Evolutionary conservation across 2,888 invertebrate species (phyloP), one percentile per base, ranked within the genome.

Genomic region (Perizoma affinitatum): DNA sequence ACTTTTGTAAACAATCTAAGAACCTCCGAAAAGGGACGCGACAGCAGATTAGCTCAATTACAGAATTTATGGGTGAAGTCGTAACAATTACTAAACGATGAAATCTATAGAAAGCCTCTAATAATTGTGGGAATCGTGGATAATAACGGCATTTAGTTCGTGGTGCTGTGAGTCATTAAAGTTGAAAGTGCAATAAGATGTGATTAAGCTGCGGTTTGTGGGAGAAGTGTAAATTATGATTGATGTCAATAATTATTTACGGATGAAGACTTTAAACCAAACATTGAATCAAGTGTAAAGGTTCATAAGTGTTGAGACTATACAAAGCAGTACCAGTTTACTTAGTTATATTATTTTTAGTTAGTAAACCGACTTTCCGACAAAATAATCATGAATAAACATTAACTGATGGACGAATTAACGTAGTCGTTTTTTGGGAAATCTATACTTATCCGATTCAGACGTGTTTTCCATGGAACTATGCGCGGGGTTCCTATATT

Each of bases 61-160:
- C 45, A 49, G 10, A 22, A 58, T 49, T 40, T 49, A 52, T 35
- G 5, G 33, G 9, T 45, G n/a, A 47, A 47, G 44, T 33, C 41
- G 41, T 52, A 53, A 48, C 53, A 53, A 58, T 53, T 43, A 47
- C 10, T 44, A 36, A 7, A 41, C 49, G 43, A 46, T 46, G 52
- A 41, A 36, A 46, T 33, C 34, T 50, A 54, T 58, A 62, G 62
- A 62, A 58, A 62, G 54, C 43, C 48, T 46, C 33, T 62, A 62
- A 22, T 22, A 22, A 61, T 51, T 54, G 58, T 58, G 58, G 58
- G 62, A 62, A 62, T 38, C 0, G 52, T 51, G 43, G 54, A 6
- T 58, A 54, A 62, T 62, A 58, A 55, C 54, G 48, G 62, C 47
- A 52, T 11, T 58, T 52, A 48, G 51, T 44, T 49, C 57, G 61